These are phyloP conservation scores for Eunapius fragilis DNA, from an alignment of 37 sponge, comb jelly and placozoan genomes.

Conservation along the genomic window DNA sequence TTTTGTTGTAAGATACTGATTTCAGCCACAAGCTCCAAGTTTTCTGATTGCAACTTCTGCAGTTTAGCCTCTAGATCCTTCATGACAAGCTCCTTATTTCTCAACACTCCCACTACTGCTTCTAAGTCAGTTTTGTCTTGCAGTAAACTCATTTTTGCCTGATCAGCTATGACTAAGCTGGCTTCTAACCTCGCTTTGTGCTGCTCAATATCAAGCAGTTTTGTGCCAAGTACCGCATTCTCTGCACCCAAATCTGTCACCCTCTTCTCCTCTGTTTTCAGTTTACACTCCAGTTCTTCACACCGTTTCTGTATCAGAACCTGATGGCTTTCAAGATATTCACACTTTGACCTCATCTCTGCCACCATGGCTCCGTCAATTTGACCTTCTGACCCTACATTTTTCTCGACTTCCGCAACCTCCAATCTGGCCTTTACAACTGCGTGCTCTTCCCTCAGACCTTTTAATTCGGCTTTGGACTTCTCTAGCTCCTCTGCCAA, in stretches of 20 bases:
- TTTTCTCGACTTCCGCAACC: constrained; percentile 13
- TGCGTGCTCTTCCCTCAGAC: background rate
- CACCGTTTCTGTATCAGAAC: background rate
- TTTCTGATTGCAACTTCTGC: constrained; percentile 13
- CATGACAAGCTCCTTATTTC: background rate
- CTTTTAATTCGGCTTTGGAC: background rate
- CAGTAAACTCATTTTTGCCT: background rate
- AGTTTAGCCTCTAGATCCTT: constrained; percentile 8
- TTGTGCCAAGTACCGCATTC: background rate
- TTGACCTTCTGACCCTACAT: background rate
- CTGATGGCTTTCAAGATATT: constrained; percentile 1
- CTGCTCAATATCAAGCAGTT: background rate
- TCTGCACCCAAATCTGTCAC: background rate
- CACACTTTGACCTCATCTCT: background rate
- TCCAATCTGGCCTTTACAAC: constrained; percentile 27
- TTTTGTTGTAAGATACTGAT: background rate
- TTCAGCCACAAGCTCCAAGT: background rate
- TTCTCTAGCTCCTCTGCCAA: constrained; percentile 19
- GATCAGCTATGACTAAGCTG: background rate
- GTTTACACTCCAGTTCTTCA: background rate
- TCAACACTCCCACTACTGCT: background rate
- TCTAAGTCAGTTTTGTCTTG: constrained; percentile 4
- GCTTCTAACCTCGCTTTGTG: background rate
- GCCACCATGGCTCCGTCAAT: background rate
- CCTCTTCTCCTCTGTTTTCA: background rate